A percentile compares a stretch with the other conserved stretches of the same genome.
Conservation (phyloP, 2,113 vertebrate species). For the Solea solea region DNA sequence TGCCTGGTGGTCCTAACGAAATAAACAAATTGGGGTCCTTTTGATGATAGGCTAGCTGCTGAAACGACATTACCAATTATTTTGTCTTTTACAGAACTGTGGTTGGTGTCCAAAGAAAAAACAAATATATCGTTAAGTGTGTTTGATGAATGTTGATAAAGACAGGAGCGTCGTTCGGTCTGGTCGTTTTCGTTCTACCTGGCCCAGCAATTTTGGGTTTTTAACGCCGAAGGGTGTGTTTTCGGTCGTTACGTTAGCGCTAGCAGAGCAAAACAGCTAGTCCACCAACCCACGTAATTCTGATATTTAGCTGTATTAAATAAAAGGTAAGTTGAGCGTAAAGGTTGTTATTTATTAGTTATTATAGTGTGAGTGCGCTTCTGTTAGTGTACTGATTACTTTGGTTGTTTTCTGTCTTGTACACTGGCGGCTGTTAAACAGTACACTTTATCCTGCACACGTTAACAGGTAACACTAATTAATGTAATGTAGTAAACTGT, state of each 20-base stretch:
- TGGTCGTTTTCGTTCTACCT: conserved; percentile 4
- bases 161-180: background rate
- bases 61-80: conserved; percentile 34
- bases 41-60: conserved; percentile 46
- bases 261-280: conserved; percentile 34
- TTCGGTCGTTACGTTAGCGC: conserved; percentile 36
- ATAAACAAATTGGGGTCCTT: conserved; percentile 81
- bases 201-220: conserved; percentile 14
- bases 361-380: background rate
- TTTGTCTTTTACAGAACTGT: conserved; percentile 49
- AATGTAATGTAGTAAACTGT: too few relatives aligned
- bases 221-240: conserved; percentile 53
- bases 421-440: background rate
- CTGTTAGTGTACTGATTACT: background rate
- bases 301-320: conserved; percentile 21
- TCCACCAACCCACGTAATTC: background rate
- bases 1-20: conserved; percentile 77
- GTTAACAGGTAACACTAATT: too few relatives aligned
- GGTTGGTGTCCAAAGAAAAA: conserved; percentile 8
- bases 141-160: conserved; percentile 18
- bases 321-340: conserved; percentile 39
- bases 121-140: background rate
- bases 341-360: background rate
- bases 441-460: too few relatives aligned
- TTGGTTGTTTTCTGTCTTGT: background rate